Evolutionary conservation across 2,888 invertebrate genomes (phyloP), one percentile per base, ranked within the genome.

Genomic region (Anaspis maculata): DNA sequence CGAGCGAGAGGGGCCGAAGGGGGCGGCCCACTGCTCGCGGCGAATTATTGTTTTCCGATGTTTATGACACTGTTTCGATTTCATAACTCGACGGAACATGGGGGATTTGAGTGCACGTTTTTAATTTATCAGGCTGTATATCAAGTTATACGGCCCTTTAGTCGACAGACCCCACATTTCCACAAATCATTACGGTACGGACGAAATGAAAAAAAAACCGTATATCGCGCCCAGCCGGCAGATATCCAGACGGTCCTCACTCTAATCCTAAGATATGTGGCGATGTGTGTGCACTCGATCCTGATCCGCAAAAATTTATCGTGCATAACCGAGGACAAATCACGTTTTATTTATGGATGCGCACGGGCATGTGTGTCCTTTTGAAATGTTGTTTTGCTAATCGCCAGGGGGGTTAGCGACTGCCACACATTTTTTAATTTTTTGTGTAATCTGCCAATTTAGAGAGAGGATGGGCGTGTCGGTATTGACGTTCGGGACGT

Each of bases 21-120:
- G 51, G 54, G 54, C 52, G 57, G n/a, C n/a, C 51, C 52, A 49
- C 39, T 44, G 46, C 51, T 52, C 48, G 49, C 47, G 51, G 50
- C 51, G 55, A 66, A 64, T 66, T 67, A 66, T 67, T 65, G 66
- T 66, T 67, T 67, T 61, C 59, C 67, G 52, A 67, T 67, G 66
- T 67, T 67, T 67, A 67, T 63, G 66, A 58, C 59, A 56, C 62
- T 61, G 65, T 64, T 66, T 66, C 67, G 64, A 67, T 67, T 67
- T 66, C 67, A 66, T 66, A 66, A 65, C 64, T 62, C 58, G 59
- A 49, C 54, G 52, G 57, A 57, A 56, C 57, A 54, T 50, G 51
- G 55, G 56, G 51, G 48, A 50, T 48, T 48, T 49, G 52, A 56
- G 58, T 58, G 62, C 61, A 62, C 64, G 64, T 66, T 67, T 67